Evolutionary conservation across 1,140 invertebrate species (phyloP), one percentile per base, ranked within the genome.

Genomic region (Parapsyche elsis): DNA sequence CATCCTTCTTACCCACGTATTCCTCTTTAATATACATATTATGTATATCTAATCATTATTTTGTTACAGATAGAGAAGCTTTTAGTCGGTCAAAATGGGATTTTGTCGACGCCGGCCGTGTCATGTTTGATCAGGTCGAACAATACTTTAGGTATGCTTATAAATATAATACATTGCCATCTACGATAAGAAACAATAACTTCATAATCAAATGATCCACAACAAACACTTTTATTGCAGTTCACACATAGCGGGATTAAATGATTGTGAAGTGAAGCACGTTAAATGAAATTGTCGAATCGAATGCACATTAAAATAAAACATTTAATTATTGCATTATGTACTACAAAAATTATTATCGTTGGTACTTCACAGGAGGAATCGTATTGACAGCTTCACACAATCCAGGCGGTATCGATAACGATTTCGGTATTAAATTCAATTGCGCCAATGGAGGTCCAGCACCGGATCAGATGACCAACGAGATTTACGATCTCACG

Each of bases 371-470:
- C 45, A 83, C 87, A 91, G 97, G 98, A 84, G 99, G 98, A 23
- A 99, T 99, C 85, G 94, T 99, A 19, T 89, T 99, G 16, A 99
- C 99, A 19, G 99, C 99, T 0, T 99, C 97, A 71, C 99, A 99
- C 87, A 99, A 99, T 90, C 98, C 99, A 24, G 99, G 99, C 81
- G 98, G 99, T 61, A 96, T 96, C 4, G 91, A 99, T 86, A 95
- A 95, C 83, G 99, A 99, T 89, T 99, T 99, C 89, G 99, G 99
- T 49, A 99, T 99, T 84, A 99, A 99, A 89, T 99, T 96, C 86
- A 99, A 99, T 88, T 96, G 93, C 83, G 91, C 94, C 71, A 99
- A 99, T 90, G 99, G 99, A 84, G 99, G 96, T 0, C 98, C 98
- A 19, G 98, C 98, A 9, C 97, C 97, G 0, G 97, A 98, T 87